Evolutionary conservation across 1,140 invertebrate species (phyloP), one percentile per base, ranked within the genome.

Genomic region (Caerostris extrusa): DNA sequence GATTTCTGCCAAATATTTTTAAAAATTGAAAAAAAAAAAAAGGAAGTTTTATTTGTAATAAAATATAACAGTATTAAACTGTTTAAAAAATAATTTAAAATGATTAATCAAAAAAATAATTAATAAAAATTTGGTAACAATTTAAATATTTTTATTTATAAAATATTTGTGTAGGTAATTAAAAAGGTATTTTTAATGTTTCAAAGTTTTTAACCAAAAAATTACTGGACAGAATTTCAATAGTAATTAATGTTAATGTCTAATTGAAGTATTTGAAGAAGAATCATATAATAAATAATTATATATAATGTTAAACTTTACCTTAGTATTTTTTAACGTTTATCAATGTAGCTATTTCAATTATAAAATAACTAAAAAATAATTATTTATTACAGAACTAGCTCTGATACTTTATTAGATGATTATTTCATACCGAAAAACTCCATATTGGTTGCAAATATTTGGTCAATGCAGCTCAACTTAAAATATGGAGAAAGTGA

Each of bases 341-440:
- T 3, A 67, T 0, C 64, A 67, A n/a, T 14, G n/a, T 3, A 14
- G 0, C n/a, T 67, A n/a, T 67, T 67, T 67, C 64, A 67, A 64
- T 67, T 67, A 67, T 3, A 4, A 67, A 34, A 4, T n/a, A n/a
- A 67, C 7, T 67, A 67, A 0, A 67, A 67, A n/a, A 14, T 6
- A 3, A 67, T 61, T 90, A 53, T 71, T 56, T 71, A 3, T 61
- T 3, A 64, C 57, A 91, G 90, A n/a, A 60, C 56, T 53, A 34
- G 14, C 3, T 17, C n/a, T 14, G 19, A 91, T 61, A 8, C 58
- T 14, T 14, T 58, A 2, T 12, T 81, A 3, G 53, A 91, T 14
- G 19, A 17, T 17, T 91, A 60, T 19, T 91, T 91, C 7, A 81
- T 91, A 57, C 90, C 90, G 5, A 81, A 82, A 61, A 19, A 50